Percentiles rank a stretch among this genome's conserved stretches.
These are phyloP conservation scores for Plemyria rubiginata DNA, from an alignment of 2,888 invertebrate species.

Conservation along the genomic window DNA sequence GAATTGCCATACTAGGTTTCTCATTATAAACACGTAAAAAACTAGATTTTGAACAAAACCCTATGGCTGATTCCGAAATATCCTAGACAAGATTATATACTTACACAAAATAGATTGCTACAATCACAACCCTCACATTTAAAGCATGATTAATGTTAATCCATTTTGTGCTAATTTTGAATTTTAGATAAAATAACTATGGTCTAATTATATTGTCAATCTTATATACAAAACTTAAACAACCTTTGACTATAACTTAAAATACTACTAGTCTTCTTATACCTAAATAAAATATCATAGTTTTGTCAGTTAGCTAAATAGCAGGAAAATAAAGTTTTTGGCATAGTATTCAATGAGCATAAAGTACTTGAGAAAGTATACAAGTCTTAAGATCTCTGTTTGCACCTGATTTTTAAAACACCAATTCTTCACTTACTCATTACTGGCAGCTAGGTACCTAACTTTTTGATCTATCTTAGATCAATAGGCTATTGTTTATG, in stretches of 20 bases:
- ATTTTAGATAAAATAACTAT: conserved; percentile 28
- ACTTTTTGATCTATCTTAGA: conserved; percentile 19
- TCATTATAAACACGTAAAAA: conserved; percentile 12
- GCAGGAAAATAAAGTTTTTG: conserved; percentile 25
- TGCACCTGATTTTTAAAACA: conserved; percentile 4
- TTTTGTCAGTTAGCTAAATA: conserved; percentile 22
- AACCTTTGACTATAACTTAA: conserved; percentile 25
- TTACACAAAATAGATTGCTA: conserved; percentile 54
- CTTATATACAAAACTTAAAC: conserved; percentile 34
- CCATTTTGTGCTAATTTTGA: conserved; percentile 59
- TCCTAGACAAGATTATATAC: conserved; percentile 25
- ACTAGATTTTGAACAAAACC: conserved; percentile 15
- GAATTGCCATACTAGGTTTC: background rate
- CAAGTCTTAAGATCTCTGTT: conserved; percentile 14
- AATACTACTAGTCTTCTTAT: conserved; percentile 17
- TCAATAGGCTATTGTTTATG: background rate
- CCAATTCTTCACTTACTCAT: background rate
- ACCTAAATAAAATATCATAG: conserved; percentile 25
- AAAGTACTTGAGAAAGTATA: conserved; percentile 10
- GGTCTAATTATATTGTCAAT: conserved; percentile 40
- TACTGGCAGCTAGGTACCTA: conserved; percentile 37
- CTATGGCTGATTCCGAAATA: conserved; percentile 17
- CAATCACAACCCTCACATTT: conserved; percentile 70
- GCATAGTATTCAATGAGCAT: conserved; percentile 17
- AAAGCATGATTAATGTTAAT: conserved; percentile 58